Percentiles rank a stretch among this genome's conserved stretches.
These are phyloP conservation scores for Candoia aspera DNA, from an alignment of 2,113 vertebrate species.

Conservation along the genomic window DNA sequence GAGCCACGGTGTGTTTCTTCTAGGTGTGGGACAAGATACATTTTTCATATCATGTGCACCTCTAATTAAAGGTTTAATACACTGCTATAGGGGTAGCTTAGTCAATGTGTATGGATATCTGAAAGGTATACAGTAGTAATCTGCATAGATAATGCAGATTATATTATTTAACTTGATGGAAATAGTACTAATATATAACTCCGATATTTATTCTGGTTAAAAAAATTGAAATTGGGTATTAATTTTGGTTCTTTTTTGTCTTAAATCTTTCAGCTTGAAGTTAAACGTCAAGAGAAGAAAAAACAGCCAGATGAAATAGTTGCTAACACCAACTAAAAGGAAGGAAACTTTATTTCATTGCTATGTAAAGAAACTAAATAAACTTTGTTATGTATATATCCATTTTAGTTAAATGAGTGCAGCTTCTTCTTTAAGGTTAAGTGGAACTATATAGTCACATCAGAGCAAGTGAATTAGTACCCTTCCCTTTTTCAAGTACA, in stretches of 20 bases:
- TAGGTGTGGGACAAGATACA: neutral
- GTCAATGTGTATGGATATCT: neutral
- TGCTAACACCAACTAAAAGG: conserved; percentile 37
- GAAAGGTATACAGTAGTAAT: neutral
- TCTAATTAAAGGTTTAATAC: neutral
- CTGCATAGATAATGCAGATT: neutral
- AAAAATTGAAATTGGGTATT: conserved; percentile 16
- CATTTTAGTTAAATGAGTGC: conserved; percentile 68
- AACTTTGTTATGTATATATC: conserved; percentile 62
- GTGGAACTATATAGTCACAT: conserved; percentile 41
- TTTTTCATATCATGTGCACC: neutral
- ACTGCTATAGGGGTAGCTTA: neutral
- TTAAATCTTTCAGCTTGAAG: conserved; percentile 57
- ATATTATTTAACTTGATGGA: neutral
- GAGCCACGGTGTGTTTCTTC: neutral
- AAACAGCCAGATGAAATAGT: conserved; percentile 46
- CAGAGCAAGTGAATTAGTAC: conserved; percentile 44
- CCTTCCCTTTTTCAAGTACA: conserved; percentile 38
- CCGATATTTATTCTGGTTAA: neutral
- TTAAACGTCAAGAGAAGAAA: conserved; percentile 31
- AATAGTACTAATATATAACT: neutral
- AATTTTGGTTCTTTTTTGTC: conserved; percentile 6
- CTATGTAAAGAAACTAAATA: conserved; percentile 60
- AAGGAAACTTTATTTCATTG: conserved; percentile 67
- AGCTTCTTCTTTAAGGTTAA: conserved; percentile 59